Evolutionary conservation across 2,113 vertebrate genomes (phyloP).

Genomic region (Camelus bactrianus): DNA sequence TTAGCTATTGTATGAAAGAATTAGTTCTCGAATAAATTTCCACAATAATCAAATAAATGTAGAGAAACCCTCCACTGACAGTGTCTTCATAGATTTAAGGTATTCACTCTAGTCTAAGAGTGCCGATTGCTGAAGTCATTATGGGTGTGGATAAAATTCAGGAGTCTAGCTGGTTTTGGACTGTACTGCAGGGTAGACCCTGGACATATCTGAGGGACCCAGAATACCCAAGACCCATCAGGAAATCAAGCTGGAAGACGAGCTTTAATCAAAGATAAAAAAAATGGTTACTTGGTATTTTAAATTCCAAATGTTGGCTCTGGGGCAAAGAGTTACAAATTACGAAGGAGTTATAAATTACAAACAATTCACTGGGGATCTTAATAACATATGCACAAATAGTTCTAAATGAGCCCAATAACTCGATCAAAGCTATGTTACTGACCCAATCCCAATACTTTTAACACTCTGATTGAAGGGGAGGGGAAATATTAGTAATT

Average conservation of each 20-base stretch:
- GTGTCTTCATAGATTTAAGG: background rate
- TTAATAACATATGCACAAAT: conserved; percentile 1
- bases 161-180: background rate
- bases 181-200: background rate
- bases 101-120: background rate
- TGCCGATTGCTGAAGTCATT: background rate
- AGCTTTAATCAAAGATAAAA: conserved; percentile 30
- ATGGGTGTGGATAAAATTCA: background rate
- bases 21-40: conserved; percentile 2
- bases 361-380: background rate
- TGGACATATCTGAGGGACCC: background rate
- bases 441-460: background rate
- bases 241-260: background rate
- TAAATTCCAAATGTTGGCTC: conserved; percentile 32
- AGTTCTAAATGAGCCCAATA: conserved; percentile 9
- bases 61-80: background rate
- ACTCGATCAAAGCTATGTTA: background rate
- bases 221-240: background rate
- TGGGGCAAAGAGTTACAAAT: conserved; percentile 37
- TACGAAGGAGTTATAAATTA: background rate
- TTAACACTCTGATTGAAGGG: conserved; percentile 6
- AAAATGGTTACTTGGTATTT: conserved; percentile 25
- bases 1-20: background rate
- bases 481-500: conserved; percentile 33
- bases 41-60: background rate